A percentile compares a stretch with the other conserved stretches of the same genome.
Evolutionary conservation across 30 jellyfish, hydroid and myxozoan species (phyloP).

Genomic region (Aurelia aurita complex sp. Pacific): DNA sequence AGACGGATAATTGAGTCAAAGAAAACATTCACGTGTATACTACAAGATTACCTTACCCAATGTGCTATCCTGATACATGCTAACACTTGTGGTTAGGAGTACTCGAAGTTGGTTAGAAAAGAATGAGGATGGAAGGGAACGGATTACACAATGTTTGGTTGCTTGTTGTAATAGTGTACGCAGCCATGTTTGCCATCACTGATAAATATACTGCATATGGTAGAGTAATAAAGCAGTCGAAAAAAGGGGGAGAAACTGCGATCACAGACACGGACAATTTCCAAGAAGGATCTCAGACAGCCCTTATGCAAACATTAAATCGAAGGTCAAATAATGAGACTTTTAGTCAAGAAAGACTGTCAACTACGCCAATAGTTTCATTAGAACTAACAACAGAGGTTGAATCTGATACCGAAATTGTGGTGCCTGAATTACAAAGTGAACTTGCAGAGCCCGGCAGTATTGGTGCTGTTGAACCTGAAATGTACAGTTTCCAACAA

Average conservation of each 20-base stretch:
- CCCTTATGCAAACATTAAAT: constrained; percentile 5
- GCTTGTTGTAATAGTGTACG: constrained; percentile 18
- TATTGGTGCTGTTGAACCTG: background rate
- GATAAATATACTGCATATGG: constrained; percentile 12
- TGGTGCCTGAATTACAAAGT: too few relatives aligned
- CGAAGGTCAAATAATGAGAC: background rate
- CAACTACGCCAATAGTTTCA: background rate
- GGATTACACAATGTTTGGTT: constrained; percentile 55
- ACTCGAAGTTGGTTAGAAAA: constrained; percentile 65
- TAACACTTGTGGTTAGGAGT: constrained; percentile 67
- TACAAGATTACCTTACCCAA: too few relatives aligned
- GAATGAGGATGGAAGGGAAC: constrained; percentile 73
- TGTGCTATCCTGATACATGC: constrained; percentile 23
- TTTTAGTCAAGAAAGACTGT: background rate
- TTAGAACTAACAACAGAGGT: background rate
- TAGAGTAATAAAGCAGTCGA: background rate
- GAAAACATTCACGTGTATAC: too few relatives aligned
- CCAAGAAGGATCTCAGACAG: background rate
- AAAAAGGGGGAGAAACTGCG: background rate
- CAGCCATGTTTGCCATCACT: constrained; percentile 1
- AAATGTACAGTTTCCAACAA: background rate
- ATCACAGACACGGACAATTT: background rate
- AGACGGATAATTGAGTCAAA: too few relatives aligned
- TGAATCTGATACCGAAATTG: background rate
- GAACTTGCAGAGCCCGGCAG: background rate